phyloP scores from a whole-genome alignment of 2,797 vertebrate genomes.

The Acestrorhynchus altus region DNA sequence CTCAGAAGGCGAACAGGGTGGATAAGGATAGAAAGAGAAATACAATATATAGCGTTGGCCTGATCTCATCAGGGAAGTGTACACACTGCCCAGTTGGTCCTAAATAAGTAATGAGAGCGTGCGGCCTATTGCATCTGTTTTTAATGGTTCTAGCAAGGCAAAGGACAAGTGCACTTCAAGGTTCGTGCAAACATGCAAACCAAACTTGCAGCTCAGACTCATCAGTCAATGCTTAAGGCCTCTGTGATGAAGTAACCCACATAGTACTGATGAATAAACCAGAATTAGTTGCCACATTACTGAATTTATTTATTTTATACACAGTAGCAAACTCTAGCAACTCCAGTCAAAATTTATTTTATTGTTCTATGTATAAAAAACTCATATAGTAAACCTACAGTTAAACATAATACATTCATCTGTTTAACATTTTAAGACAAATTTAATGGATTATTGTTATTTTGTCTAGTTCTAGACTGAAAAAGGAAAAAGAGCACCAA shows the following conservation, averaged over 20 bases:
- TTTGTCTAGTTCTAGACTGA: too few relatives aligned
- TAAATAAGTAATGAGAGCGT: constrained; percentile 74
- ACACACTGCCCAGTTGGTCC: constrained; percentile 52
- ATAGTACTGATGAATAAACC: not conserved
- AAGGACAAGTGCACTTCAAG: constrained; percentile 48
- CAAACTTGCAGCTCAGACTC: constrained; percentile 18
- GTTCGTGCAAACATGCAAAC: constrained; percentile 32
- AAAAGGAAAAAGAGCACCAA: too few relatives aligned
- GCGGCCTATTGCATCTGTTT: constrained; percentile 53
- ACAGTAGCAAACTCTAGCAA: too few relatives aligned
- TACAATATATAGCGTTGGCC: constrained; percentile 33
- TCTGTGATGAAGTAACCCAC: not conserved
- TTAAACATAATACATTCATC: too few relatives aligned
- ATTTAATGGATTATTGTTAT: too few relatives aligned
- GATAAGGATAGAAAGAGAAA: constrained; percentile 46
- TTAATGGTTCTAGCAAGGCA: constrained; percentile 49
- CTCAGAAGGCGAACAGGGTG: constrained; percentile 7
- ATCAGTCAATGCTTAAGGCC: constrained; percentile 37
- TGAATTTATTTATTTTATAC: too few relatives aligned
- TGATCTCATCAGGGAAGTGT: constrained; percentile 48
- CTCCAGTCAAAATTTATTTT: too few relatives aligned
- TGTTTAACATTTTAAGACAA: too few relatives aligned
- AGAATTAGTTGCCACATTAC: not conserved
- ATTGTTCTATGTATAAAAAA: too few relatives aligned
- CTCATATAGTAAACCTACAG: too few relatives aligned